Base-by-base conservation (phyloP, 2,113 vertebrate species). In the Peromyscus polionotus region DNA sequence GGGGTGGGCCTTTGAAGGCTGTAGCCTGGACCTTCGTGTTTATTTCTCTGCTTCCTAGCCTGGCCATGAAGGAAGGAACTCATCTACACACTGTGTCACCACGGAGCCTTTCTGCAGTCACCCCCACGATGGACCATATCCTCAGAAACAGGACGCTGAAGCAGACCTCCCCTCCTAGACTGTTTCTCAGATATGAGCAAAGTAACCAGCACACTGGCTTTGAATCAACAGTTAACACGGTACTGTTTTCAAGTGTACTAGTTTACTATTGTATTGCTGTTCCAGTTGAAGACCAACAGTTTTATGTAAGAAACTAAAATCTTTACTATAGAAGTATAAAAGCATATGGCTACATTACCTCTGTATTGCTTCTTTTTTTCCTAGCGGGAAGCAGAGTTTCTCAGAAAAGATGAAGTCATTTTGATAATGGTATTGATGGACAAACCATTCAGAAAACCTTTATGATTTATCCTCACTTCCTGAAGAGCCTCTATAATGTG, bases 391-490 rank as follows among this genome's bases (percentile, higher is more conserved):
- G 22, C 0, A 0, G 39, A 83, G 16, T 92, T 97, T 95, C 90
- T 98, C 79, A 99, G 94, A 75, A 98, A 54, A 19, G 48, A 98
- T 59, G 99, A 98, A 16, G 98, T 79, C 96, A 98, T 98, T 4
- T 98, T 93, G 94, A 98, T 97, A 70, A 99, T 98, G 12, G 97
- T 63, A 0, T 24, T 98, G 90, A 99, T 97, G 93, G 98, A 67
- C 39, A 99, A 92, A 61, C 98, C 98, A 79, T 94, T 98, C 4
- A 99, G 96, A 45, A 97, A 73, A 7, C 98, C 98, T 24, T 97
- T 98, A 84, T 98, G 98, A n/a, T 68, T 97, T 0, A 57, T 77
- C 94, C 97, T 98, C 83, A 99, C 98, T 90, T 98, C 90, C 84
- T 98, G 91, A 76, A 99, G 94, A 72, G 99, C 98, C 45, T 73